phyloP scores from a whole-genome alignment of 2,888 invertebrate species.

The Lutraria lutraria region DNA sequence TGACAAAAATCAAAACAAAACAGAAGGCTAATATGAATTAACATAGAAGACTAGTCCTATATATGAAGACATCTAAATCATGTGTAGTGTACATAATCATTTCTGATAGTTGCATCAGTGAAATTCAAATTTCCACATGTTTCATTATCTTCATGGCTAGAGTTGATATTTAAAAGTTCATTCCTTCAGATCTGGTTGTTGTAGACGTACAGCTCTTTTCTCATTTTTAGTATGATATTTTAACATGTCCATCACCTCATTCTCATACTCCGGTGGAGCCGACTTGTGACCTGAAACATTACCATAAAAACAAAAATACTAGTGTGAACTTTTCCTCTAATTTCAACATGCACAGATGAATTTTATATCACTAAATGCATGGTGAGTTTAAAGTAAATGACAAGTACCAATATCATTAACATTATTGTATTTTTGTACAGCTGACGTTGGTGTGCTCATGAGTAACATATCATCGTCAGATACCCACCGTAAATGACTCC shows the following conservation, averaged over 20 bases:
- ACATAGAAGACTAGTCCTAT: too few relatives aligned
- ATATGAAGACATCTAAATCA: too few relatives aligned
- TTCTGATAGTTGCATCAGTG: neutral
- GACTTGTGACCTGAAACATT: slow-evolving; percentile 89
- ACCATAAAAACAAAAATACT: neutral
- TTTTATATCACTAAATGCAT: neutral
- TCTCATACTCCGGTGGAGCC: slow-evolving; percentile 94
- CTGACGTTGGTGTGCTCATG: too few relatives aligned
- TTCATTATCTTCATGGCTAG: neutral
- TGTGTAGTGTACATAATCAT: too few relatives aligned
- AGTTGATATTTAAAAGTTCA: slow-evolving; percentile 4
- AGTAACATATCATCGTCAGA: too few relatives aligned
- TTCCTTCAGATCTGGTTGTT: slow-evolving; percentile 83
- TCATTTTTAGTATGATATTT: slow-evolving; percentile 94
- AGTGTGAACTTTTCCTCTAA: neutral
- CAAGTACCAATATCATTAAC: too few relatives aligned
- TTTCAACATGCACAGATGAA: neutral
- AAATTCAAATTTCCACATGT: neutral
- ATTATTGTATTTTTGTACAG: too few relatives aligned
- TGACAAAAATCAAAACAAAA: too few relatives aligned
- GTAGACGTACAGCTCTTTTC: slow-evolving; percentile 88
- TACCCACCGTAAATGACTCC: too few relatives aligned
- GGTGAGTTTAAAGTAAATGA: neutral
- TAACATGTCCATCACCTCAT: slow-evolving; percentile 94
- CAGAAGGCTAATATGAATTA: too few relatives aligned